Evolutionary conservation across 2,888 invertebrate genomes (phyloP), one percentile per base, ranked within the genome.

Genomic region (Frankliniella fusca): DNA sequence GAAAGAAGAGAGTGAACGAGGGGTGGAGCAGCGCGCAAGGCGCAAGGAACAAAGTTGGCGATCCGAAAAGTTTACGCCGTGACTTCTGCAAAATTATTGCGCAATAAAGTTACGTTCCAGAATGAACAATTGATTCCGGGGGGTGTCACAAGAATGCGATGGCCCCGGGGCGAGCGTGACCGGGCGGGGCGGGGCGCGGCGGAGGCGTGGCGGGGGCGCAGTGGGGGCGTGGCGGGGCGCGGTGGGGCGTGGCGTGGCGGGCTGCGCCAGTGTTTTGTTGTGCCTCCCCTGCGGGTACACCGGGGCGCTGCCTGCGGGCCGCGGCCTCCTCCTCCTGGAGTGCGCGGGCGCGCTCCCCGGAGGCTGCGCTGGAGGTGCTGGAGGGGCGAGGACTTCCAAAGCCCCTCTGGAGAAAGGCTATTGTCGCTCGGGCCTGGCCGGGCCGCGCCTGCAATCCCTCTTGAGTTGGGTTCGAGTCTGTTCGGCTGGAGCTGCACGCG

Each of bases 41-140:
- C 61, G 61, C 70, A 27, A 27, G 70, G 18, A 76, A 9, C 27
- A 76, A 76, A 27, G 70, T 76, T 27, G 70, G 70, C 70, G 70
- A 76, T 76, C 70, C 70, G 70, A 76, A 76, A 76, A 76, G 70
- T 76, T 76, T 76, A 76, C 70, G 70, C 70, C 70, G 70, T 76
- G 70, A 76, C 70, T 76, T 76, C 70, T 76, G 70, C 70, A 76
- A 76, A 76, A 76, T 76, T 76, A 76, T 76, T 76, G 70, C 70
- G 70, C 70, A 76, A 76, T 76, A 76, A 76, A 76, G 70, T 76
- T 76, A 27, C 70, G 70, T 76, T 76, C 70, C 70, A 23, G 70
- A 76, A 76, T 76, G 70, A 76, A 76, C 70, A 76, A 76, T 76
- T 76, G 70, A 76, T 76, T 76, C 70, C 70, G 70, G 70, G 27